phyloP scores from a whole-genome alignment of 2,113 vertebrate genomes.

The Pseudonaja textilis region DNA sequence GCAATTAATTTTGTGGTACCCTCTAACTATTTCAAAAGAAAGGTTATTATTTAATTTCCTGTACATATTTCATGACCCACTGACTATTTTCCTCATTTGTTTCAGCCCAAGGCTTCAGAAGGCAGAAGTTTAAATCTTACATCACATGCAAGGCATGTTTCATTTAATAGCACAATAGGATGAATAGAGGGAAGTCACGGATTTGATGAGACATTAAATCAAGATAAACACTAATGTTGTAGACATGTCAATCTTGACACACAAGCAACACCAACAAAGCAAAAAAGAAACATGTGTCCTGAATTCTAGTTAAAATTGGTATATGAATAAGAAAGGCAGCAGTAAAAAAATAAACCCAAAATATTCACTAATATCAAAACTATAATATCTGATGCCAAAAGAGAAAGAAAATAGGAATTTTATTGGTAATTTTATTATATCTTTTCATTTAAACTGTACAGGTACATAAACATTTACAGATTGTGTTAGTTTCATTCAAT shows the following conservation, averaged over 20 bases:
- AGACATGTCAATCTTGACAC: constrained; percentile 47
- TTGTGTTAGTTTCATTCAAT: not conserved
- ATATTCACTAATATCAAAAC: not conserved
- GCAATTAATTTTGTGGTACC: constrained; percentile 44
- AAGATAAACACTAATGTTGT: constrained; percentile 68
- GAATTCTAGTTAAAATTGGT: not conserved
- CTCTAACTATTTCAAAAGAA: constrained; percentile 51
- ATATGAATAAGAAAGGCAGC: constrained; percentile 8
- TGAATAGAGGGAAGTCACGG: constrained; percentile 54
- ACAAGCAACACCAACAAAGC: not conserved
- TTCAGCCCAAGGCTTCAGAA: constrained; percentile 54
- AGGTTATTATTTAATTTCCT: constrained; percentile 53
- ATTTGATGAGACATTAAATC: constrained; percentile 76
- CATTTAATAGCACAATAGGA: constrained; percentile 63
- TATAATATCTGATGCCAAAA: not conserved
- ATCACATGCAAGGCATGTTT: constrained; percentile 65
- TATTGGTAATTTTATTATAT: not conserved
- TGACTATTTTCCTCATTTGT: constrained; percentile 51
- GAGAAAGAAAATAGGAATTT: too few relatives aligned
- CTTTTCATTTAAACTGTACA: not conserved
- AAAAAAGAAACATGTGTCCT: not conserved
- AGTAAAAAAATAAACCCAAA: not conserved
- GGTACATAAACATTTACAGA: not conserved
- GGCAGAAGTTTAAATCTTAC: constrained; percentile 67
- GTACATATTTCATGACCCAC: constrained; percentile 47